Base-by-base conservation (phyloP, 2,888 invertebrate genomes). In the Syritta pipiens region DNA sequence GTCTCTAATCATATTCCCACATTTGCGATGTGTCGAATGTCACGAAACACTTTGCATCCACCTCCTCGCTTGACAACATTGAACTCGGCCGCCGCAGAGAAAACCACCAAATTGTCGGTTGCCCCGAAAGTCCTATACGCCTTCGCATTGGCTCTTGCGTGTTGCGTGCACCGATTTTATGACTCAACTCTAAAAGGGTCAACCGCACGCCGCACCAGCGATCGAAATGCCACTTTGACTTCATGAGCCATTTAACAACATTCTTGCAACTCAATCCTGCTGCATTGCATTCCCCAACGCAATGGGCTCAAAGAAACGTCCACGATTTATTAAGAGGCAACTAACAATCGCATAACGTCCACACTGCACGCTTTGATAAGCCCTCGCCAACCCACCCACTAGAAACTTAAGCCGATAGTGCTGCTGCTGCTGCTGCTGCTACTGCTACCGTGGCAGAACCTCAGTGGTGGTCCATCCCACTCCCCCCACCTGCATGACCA, bases 401-500 rank as follows among this genome's bases (percentile, higher is more conserved):
- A 32, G n/a, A 42, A 55, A 62, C 62, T 75, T 32, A 24, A 53
- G 22, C 44, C 42, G 35, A 44, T 46, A 22, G 19, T 10, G 24
- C 10, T n/a, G n/a, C 7, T 40, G 40, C 26, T 30, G 24, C 7
- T 22, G 22, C 35, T 65, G n/a, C 1, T 51, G 6, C 22, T 55
- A n/a, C n/a, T n/a, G n/a, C n/a, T n/a, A n/a, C n/a, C n/a, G n/a
- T n/a, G n/a, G n/a, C n/a, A n/a, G n/a, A n/a, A n/a, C n/a, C n/a
- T n/a, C n/a, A n/a, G n/a, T n/a, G n/a, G n/a, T n/a, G n/a, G n/a
- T n/a, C n/a, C n/a, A n/a, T n/a, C n/a, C 7, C 2, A 44, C 49
- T 20, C 40, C 12, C 17, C 48, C 37, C 19, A 71, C 63, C 71
- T 65, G 51, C 51, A 76, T 63, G 63, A 59, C 76, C 71, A 71